These are phyloP conservation scores for Scaeva pyrastri DNA, from an alignment of 2,888 invertebrate genomes.

Conservation along the genomic window DNA sequence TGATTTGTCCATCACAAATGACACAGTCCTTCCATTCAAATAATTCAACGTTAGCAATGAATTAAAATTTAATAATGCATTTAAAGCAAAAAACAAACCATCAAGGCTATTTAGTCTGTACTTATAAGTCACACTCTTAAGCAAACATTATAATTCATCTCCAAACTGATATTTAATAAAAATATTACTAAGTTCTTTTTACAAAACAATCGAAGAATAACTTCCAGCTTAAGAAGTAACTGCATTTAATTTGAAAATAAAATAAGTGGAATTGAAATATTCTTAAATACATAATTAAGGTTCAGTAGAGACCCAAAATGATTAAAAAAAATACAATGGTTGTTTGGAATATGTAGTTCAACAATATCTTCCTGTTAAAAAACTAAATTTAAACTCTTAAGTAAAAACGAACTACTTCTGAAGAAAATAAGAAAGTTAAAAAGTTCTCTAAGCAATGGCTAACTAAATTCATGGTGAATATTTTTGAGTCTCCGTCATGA, in stretches of 20 bases:
- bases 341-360: too few relatives aligned
- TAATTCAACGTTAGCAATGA: slow-evolving; percentile 71
- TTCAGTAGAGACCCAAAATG: neutral
- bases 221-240: slow-evolving; percentile 57
- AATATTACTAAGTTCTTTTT: slow-evolving; percentile 27
- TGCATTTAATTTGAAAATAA: slow-evolving; percentile 17
- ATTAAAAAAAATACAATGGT: neutral
- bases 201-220: slow-evolving; percentile 43
- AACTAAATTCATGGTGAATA: too few relatives aligned
- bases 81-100: too few relatives aligned
- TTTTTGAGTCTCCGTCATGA: too few relatives aligned
- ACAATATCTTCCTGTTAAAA: too few relatives aligned
- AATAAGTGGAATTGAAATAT: slow-evolving; percentile 51
- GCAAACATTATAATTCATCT: slow-evolving; percentile 25
- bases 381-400: too few relatives aligned
- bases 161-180: slow-evolving; percentile 47
- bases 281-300: neutral
- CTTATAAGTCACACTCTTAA: slow-evolving; percentile 10
- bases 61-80: slow-evolving; percentile 49
- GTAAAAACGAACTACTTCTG: too few relatives aligned
- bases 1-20: slow-evolving; percentile 77
- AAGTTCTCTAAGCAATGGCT: too few relatives aligned
- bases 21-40: slow-evolving; percentile 77
- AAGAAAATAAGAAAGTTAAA: too few relatives aligned
- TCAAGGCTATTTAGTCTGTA: slow-evolving; percentile 14